Evolutionary conservation across 2,888 invertebrate genomes (phyloP).

Genomic region (Diloba caeruleocephala): DNA sequence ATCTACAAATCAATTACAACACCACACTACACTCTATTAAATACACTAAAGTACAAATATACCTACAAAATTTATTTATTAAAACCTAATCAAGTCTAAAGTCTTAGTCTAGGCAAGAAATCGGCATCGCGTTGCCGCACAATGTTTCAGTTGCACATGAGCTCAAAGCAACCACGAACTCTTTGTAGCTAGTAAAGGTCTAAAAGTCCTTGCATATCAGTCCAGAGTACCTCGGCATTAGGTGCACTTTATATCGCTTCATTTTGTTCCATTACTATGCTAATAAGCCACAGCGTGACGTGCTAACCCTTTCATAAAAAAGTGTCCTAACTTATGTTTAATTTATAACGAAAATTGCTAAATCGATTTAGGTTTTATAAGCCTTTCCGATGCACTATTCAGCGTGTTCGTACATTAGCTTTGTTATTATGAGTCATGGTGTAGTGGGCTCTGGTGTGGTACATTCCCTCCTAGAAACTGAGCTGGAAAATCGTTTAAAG

Average conservation of each 20-base stretch:
- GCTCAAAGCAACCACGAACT: constrained; percentile 65
- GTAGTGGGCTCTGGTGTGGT: background rate
- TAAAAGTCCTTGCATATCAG: constrained; percentile 55
- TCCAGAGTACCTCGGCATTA: constrained; percentile 36
- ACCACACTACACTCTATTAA: no score
- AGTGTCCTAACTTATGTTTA: constrained; percentile 1
- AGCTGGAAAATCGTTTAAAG: no score
- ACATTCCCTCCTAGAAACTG: no score
- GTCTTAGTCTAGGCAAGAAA: constrained; percentile 23
- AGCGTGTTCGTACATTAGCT: constrained; percentile 8
- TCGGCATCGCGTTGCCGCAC: constrained; percentile 15
- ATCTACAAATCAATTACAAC: no score
- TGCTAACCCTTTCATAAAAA: constrained; percentile 17
- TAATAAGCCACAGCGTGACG: constrained; percentile 31
- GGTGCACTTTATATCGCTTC: constrained; percentile 47
- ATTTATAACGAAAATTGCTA: constrained; percentile 9
- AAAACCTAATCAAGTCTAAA: constrained; percentile 7
- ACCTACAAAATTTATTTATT: constrained; percentile 5
- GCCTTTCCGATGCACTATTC: background rate
- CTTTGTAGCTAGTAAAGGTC: constrained; percentile 55
- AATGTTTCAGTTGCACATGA: constrained; percentile 57
- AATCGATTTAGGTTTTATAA: constrained; percentile 6
- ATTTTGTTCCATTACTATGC: constrained; percentile 49
- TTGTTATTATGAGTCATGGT: background rate
- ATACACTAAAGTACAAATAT: no score